phyloP scores from a whole-genome alignment of 2,888 invertebrate species.

The Caenorhabditis drosophilae region DNA sequence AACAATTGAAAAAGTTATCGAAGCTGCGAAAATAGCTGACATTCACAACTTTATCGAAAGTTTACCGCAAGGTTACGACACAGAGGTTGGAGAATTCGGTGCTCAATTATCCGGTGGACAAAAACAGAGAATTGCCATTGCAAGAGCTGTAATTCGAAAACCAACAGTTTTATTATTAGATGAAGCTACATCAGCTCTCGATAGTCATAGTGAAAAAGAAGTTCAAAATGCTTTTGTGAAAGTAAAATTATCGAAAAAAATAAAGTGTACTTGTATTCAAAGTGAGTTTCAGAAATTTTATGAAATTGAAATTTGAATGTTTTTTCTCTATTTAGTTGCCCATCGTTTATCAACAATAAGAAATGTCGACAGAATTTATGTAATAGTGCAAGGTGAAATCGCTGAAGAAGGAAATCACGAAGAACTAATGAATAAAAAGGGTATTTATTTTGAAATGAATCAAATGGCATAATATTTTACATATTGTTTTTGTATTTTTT shows the following conservation, averaged over 20 bases:
- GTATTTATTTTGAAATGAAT: conserved; percentile 65
- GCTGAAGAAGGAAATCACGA: conserved; percentile 59
- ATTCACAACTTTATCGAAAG: conserved; percentile 71
- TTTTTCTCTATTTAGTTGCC: conserved; percentile 67
- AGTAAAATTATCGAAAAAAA: conserved; percentile 29
- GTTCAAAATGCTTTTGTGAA: conserved; percentile 31
- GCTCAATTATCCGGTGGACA: conserved; percentile 85
- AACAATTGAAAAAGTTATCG: conserved; percentile 68
- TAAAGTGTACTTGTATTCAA: conserved; percentile 58
- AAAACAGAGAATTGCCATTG: conserved; percentile 86
- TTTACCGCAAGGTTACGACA: conserved; percentile 77
- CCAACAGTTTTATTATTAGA: conserved; percentile 64
- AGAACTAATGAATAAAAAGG: conserved; percentile 55
- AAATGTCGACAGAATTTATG: conserved; percentile 72
- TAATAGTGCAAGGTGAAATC: conserved; percentile 70
- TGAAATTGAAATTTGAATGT: background rate
- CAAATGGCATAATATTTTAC: conserved; percentile 28
- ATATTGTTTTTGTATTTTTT: background rate
- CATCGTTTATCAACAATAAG: conserved; percentile 73
- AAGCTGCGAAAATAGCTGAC: conserved; percentile 71
- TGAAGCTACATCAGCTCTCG: conserved; percentile 65
- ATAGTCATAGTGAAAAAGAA: conserved; percentile 58
- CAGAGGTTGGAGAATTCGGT: conserved; percentile 80
- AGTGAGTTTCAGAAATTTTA: conserved; percentile 28
- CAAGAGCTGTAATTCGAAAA: conserved; percentile 77